Percentiles rank a stretch among this genome's conserved stretches.
Evolutionary conservation across 1,140 invertebrate genomes (phyloP).

Genomic region (Frieseomelitta varia): DNA sequence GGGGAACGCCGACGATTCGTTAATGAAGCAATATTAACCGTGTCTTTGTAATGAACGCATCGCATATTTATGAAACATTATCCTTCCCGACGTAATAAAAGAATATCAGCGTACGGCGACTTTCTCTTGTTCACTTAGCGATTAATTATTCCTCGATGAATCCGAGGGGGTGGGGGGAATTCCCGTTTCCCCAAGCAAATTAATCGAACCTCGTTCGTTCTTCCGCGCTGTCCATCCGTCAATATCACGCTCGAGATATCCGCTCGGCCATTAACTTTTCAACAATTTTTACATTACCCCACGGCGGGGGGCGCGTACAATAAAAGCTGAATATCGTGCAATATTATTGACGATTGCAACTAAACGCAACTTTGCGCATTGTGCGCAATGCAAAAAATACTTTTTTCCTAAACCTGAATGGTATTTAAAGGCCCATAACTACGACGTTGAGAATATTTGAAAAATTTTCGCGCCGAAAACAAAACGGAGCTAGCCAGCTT

Average conservation of each 20-base stretch:
- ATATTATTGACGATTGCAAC: not conserved
- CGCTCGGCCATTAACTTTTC: not conserved
- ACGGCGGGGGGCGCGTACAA: not conserved
- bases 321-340: constrained; percentile 3
- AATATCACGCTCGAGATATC: not conserved
- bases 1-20: not conserved
- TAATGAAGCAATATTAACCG: constrained; percentile 31
- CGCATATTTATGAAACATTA: constrained; percentile 17
- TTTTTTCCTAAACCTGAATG: too few relatives aligned
- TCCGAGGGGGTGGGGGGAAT: too few relatives aligned
- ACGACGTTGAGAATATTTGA: not conserved
- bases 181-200: not conserved
- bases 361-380: too few relatives aligned
- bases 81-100: not conserved
- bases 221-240: too few relatives aligned
- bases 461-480: too few relatives aligned
- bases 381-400: too few relatives aligned
- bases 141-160: not conserved
- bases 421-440: too few relatives aligned
- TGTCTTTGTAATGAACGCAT: not conserved
- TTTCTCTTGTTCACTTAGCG: not conserved
- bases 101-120: not conserved
- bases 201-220: not conserved
- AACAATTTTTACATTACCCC: constrained; percentile 6
- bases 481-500: too few relatives aligned